phyloP scores from a whole-genome alignment of 2,888 invertebrate species.

The Tachina grossa region DNA sequence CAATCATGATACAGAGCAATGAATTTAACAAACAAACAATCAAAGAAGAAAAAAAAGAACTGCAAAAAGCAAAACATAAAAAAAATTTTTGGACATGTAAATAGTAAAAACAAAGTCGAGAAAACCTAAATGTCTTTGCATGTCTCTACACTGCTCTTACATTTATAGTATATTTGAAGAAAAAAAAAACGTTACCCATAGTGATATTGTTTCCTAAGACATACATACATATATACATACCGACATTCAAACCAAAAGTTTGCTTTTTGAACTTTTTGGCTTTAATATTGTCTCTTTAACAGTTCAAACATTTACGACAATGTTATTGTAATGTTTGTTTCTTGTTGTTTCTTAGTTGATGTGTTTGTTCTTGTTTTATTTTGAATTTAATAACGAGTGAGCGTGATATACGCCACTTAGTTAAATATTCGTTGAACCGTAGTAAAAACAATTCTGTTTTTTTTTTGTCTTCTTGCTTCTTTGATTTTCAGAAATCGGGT shows the following conservation, averaged over 20 bases:
- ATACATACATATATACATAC: background rate
- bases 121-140: slow-evolving; percentile 49
- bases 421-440: slow-evolving; percentile 66
- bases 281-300: slow-evolving; percentile 68
- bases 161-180: slow-evolving; percentile 1
- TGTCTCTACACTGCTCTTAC: slow-evolving; percentile 53
- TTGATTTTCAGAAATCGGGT: slow-evolving; percentile 62
- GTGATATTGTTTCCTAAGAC: slow-evolving; percentile 54
- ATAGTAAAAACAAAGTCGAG: slow-evolving; percentile 17
- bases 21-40: slow-evolving; percentile 35
- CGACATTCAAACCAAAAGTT: slow-evolving; percentile 35
- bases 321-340: slow-evolving; percentile 67
- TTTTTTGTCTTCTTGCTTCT: slow-evolving; percentile 33
- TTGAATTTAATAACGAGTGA: slow-evolving; percentile 64
- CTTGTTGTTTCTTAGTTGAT: slow-evolving; percentile 47
- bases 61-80: slow-evolving; percentile 22
- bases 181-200: slow-evolving; percentile 60
- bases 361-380: slow-evolving; percentile 44
- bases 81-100: slow-evolving; percentile 49
- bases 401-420: slow-evolving; percentile 73
- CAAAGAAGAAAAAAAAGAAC: slow-evolving; percentile 6
- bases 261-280: slow-evolving; percentile 60
- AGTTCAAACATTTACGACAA: slow-evolving; percentile 66
- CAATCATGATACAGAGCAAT: slow-evolving; percentile 66
- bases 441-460: slow-evolving; percentile 41